Evolutionary conservation across 1,140 invertebrate genomes (phyloP), one percentile per base, ranked within the genome.

Genomic region (Rhynchophorus ferrugineus): DNA sequence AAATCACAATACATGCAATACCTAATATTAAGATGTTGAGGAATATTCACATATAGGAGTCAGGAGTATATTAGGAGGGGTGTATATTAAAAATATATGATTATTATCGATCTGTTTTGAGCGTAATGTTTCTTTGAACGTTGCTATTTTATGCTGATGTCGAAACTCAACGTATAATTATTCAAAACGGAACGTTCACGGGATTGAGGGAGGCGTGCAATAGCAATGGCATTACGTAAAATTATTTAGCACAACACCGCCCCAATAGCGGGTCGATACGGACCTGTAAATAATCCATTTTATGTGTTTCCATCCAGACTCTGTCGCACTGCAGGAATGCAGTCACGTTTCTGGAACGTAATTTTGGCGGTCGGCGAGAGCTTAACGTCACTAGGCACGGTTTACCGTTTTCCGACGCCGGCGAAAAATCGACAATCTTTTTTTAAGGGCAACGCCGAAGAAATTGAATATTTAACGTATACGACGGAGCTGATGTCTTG

Each of bases 301-400:
- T 29, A 29, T 29, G 24, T 29, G 24, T 29, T 29, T 29, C 24
- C 24, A 29, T 29, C 37, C 37, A 3, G 37, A 39, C n/a, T 17
- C 37, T 17, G 37, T 39, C 37, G 13, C 37, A 39, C 2, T 39
- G 37, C 37, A 39, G 37, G 16, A 39, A 39, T 39, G 37, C 37
- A 39, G 17, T 17, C 3, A 39, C 16, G 17, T 39, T 39, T 39
- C 37, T 17, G 37, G 37, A 39, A 39, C 16, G 37, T 16, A 39
- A 39, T 39, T 39, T 39, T 18, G 37, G 37, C 37, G 17, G 17
- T 17, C 13, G 34, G 11, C 11, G 16, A 39, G 19, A 39, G 7
- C 13, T 39, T 39, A 29, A 29, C 24, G 24, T 29, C 5, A 11
- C 24, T 29, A 11, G 24, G 24, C 24, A 29, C 24, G 24, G 11